These are phyloP conservation scores for Thalassaphorura encarpata DNA, from an alignment of 1,140 invertebrate genomes.

Conservation along the genomic window DNA sequence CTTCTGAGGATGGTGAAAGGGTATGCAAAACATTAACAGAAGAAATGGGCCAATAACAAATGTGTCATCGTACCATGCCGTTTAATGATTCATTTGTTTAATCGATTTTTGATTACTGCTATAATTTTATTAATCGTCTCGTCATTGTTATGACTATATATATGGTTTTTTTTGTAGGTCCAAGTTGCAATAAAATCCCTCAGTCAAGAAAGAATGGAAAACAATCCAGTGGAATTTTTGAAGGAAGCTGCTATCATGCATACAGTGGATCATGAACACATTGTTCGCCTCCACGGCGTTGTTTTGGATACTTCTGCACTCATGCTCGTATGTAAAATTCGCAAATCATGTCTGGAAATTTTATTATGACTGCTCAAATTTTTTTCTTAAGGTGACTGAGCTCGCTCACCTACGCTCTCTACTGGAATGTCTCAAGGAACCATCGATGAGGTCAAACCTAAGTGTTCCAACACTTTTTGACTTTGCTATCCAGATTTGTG, in stretches of 20 bases:
- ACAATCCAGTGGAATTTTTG: conserved; percentile 90
- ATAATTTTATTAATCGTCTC: too few species aligned
- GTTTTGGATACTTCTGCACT: conserved; percentile 87
- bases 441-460: conserved; percentile 74
- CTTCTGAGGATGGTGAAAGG: conserved; percentile 77
- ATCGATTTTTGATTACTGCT: too few species aligned
- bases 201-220: conserved; percentile 84
- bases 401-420: conserved; percentile 87
- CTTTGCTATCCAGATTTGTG: conserved; percentile 88
- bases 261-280: conserved; percentile 90
- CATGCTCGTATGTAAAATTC: conserved; percentile 64
- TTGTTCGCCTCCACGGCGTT: conserved; percentile 92
- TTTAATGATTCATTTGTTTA: too few species aligned
- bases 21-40: conserved; percentile 42
- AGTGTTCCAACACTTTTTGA: conserved; percentile 78
- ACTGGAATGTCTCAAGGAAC: conserved; percentile 90
- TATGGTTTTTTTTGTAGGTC: conserved; percentile 46
- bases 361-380: background rate
- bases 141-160: background rate
- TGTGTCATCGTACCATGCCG: too few species aligned
- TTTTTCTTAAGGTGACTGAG: conserved; percentile 65
- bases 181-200: conserved; percentile 97
- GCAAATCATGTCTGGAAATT: background rate
- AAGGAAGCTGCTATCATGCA: conserved; percentile 99
- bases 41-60: too few species aligned